Base-by-base conservation (phyloP, 2,888 invertebrate genomes). In the Drosophila kanekoi region DNA sequence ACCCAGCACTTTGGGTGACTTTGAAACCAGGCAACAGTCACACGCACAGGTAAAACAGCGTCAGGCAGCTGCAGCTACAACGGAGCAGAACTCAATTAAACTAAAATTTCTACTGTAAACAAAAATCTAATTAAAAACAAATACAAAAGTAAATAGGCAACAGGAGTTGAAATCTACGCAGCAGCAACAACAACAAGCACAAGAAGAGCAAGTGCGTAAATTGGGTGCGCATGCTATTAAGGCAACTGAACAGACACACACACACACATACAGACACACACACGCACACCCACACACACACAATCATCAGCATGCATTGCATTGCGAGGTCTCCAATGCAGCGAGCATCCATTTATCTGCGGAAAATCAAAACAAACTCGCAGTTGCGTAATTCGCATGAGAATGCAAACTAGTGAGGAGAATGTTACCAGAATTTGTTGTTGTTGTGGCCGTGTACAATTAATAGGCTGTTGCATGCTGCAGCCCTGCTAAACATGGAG, bases 41-140 rank as follows among this genome's bases (percentile, higher is more conserved):
- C 35, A 56, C 37, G 14, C 41, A 20, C 32, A 52, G n/a, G 16
- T 44, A 57, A 23, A 38, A 33, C 23, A 5, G 37, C n/a, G 33
- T 9, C 35, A 14, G 47, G 32, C 59, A 43, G 61, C 35, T 33
- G 40, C 45, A n/a, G 35, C 53, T 37, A 13, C 10, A 38, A 14
- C 62, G 51, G 44, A 28, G 72, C 80, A 82, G 77, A 79, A 83
- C 81, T 85, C 81, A 88, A 86, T 88, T 89, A 76, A 80, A 83
- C 83, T 85, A 85, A 89, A 83, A 82, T 87, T 83, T 75, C 77
- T 67, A 80, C 73, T 78, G 81, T 71, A 80, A 88, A 89, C 81
- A 85, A 73, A 87, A 84, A 83, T 87, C 83, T 89, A 88, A 88
- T 88, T 89, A 89, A 88, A 88, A 89, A 79, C 88, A 88, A 88